Evolutionary conservation across 2,888 invertebrate species (phyloP).

Genomic region (Napeogenes inachia): DNA sequence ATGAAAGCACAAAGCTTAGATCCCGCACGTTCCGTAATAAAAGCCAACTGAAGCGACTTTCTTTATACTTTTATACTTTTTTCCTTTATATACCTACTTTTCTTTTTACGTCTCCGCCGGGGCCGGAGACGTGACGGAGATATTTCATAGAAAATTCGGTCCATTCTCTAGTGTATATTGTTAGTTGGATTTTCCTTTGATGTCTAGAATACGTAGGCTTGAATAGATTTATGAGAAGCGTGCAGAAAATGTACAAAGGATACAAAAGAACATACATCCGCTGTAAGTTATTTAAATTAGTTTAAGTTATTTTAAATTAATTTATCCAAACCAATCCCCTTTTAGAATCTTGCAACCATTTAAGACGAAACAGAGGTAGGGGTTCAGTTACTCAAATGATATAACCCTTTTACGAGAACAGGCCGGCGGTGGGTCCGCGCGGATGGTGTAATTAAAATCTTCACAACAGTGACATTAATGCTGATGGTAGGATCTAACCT

Average conservation of each 20-base stretch:
- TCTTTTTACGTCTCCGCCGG: constrained; percentile 57
- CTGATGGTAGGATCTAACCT: constrained; percentile 59
- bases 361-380: no score
- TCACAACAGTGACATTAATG: constrained; percentile 67
- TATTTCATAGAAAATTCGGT: constrained; percentile 36
- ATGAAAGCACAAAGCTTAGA: constrained; percentile 45
- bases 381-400: constrained; percentile 39
- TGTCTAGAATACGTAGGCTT: constrained; percentile 21
- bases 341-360: no score
- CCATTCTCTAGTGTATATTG: constrained; percentile 27
- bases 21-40: constrained; percentile 65
- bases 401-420: constrained; percentile 46
- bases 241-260: constrained; percentile 5
- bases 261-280: not conserved
- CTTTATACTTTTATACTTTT: constrained; percentile 58
- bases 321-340: not conserved
- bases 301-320: no score
- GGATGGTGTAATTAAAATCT: constrained; percentile 66
- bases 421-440: constrained; percentile 54
- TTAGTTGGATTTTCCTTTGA: constrained; percentile 30
- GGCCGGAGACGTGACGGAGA: constrained; percentile 51
- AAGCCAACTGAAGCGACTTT: constrained; percentile 61
- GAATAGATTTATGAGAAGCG: constrained; percentile 27
- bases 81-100: constrained; percentile 52
- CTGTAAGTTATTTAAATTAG: no score